Evolutionary conservation across 2,888 invertebrate genomes (phyloP).

Genomic region (Andrena bicolor): DNA sequence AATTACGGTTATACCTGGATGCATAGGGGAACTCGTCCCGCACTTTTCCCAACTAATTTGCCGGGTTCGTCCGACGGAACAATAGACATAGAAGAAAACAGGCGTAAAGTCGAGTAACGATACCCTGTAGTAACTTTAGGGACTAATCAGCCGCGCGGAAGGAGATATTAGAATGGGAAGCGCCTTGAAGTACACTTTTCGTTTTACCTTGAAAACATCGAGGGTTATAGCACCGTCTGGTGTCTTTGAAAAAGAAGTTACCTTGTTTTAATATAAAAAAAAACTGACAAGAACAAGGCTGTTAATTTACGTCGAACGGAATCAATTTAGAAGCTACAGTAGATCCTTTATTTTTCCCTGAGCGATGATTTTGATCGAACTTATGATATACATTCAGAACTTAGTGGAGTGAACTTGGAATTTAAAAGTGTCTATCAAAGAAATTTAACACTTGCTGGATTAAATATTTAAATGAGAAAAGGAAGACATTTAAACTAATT

Average conservation of each 20-base stretch:
- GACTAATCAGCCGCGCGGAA: constrained; percentile 61
- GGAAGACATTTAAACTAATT: too few relatives aligned
- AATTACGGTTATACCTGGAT: constrained; percentile 50
- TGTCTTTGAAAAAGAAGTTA: not conserved
- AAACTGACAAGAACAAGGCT: not conserved
- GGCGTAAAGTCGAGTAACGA: constrained; percentile 52
- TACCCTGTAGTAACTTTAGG: constrained; percentile 52
- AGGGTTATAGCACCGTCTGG: not conserved
- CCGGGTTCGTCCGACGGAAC: constrained; percentile 35
- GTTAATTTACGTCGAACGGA: not conserved
- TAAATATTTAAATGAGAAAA: too few relatives aligned
- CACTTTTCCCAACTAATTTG: constrained; percentile 65
- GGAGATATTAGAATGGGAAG: constrained; percentile 32
- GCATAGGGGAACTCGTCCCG: constrained; percentile 44
- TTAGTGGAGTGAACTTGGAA: too few relatives aligned
- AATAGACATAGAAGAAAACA: constrained; percentile 48
- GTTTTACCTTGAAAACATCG: constrained; percentile 19
- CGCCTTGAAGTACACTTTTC: constrained; percentile 23
- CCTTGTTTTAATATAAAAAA: not conserved
- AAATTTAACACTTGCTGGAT: too few relatives aligned
- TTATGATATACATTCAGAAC: too few relatives aligned
- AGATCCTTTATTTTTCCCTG: not conserved
- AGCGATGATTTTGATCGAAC: not conserved
- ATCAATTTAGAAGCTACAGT: not conserved
- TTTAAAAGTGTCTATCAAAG: too few relatives aligned